Percentiles rank a stretch among this genome's conserved stretches.
Evolutionary conservation across 2,113 vertebrate genomes (phyloP).

Genomic region (Parus major): DNA sequence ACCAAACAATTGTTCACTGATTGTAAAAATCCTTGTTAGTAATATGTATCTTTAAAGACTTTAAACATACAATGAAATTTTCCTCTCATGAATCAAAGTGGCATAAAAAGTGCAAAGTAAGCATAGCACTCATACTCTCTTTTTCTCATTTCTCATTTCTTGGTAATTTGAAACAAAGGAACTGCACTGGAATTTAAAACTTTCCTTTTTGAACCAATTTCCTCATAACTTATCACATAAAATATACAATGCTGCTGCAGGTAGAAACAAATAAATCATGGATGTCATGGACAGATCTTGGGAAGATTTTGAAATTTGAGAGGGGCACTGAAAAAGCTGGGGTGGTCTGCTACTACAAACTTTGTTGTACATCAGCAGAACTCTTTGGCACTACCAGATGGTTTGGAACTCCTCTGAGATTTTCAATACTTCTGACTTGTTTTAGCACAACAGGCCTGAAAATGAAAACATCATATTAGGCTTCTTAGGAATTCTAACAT

Average conservation of each 20-base stretch:
- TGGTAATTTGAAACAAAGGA: slow-evolving; percentile 54
- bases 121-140: neutral
- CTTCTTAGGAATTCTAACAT: neutral
- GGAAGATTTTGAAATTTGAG: slow-evolving; percentile 12
- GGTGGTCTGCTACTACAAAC: neutral
- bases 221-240: slow-evolving; percentile 25
- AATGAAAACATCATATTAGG: neutral
- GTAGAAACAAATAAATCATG: slow-evolving; percentile 36
- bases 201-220: slow-evolving; percentile 32
- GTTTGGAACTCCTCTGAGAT: neutral
- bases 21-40: slow-evolving; percentile 76
- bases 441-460: neutral
- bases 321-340: neutral
- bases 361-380: neutral
- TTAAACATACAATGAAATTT: slow-evolving; percentile 73
- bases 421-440: neutral
- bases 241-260: neutral
- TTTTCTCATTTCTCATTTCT: slow-evolving; percentile 18
- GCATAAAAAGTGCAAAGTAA: neutral
- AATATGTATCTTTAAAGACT: slow-evolving; percentile 70
- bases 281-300: neutral
- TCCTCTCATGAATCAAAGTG: slow-evolving; percentile 54
- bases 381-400: neutral
- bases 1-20: slow-evolving; percentile 75
- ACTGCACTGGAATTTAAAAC: neutral